Conservation (phyloP, 2,888 invertebrate genomes). For the Diabrotica balteata region DNA sequence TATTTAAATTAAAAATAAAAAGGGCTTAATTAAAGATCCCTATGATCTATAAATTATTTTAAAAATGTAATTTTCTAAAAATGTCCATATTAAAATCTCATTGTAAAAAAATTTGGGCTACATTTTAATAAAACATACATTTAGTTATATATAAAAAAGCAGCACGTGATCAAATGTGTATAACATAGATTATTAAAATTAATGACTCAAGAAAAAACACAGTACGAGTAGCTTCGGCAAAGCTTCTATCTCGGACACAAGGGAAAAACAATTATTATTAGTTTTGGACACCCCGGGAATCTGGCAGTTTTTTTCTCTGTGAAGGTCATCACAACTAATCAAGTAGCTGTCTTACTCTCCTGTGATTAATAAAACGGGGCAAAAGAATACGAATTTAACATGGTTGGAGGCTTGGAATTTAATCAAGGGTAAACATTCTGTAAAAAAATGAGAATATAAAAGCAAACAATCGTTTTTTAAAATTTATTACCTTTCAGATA, state of each 20-base stretch:
- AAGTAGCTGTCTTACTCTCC: slow-evolving; percentile 48
- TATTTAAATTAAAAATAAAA: too few relatives aligned
- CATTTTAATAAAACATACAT: too few relatives aligned
- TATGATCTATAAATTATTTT: too few relatives aligned
- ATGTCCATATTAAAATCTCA: too few relatives aligned
- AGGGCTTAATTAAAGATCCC: too few relatives aligned
- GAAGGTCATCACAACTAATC: slow-evolving; percentile 53
- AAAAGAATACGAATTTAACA: slow-evolving; percentile 11
- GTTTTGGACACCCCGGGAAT: slow-evolving; percentile 51
- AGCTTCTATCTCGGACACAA: slow-evolving; percentile 35
- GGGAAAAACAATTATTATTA: slow-evolving; percentile 51
- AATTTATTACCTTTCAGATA: too few relatives aligned
- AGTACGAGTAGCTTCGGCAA: slow-evolving; percentile 52
- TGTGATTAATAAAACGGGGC: slow-evolving; percentile 51
- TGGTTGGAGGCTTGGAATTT: too few relatives aligned
- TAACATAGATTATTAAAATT: slow-evolving; percentile 46
- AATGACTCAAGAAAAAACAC: slow-evolving; percentile 50
- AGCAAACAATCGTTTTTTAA: too few relatives aligned
- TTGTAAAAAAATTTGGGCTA: too few relatives aligned
- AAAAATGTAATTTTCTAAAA: too few relatives aligned
- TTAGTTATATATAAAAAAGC: background rate
- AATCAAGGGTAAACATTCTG: too few relatives aligned
- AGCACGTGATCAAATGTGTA: slow-evolving; percentile 4
- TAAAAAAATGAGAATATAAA: too few relatives aligned
- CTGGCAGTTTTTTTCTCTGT: slow-evolving; percentile 45